Percentiles rank a stretch among this genome's conserved stretches.
These are phyloP conservation scores for Protonibea diacanthus DNA, from an alignment of 2,797 vertebrate species.

Conservation along the genomic window DNA sequence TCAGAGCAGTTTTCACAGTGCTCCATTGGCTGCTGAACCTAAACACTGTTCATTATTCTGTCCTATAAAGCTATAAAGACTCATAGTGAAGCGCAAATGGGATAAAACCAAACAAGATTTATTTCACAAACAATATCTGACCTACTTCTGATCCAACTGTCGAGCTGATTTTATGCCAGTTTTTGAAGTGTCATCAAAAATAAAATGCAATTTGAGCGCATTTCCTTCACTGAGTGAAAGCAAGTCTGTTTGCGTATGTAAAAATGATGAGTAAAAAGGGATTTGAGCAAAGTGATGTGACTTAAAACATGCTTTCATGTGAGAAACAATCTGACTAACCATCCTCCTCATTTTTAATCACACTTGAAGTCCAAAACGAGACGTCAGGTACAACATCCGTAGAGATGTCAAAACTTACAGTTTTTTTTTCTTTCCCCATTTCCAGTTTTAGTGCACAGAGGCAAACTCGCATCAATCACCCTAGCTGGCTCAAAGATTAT, in stretches of 20 bases:
- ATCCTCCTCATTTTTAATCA: too few relatives aligned
- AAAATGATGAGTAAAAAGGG: background rate
- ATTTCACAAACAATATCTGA: slow-evolving; percentile 6
- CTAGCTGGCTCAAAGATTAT: background rate
- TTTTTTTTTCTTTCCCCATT: too few relatives aligned
- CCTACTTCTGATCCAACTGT: slow-evolving; percentile 33
- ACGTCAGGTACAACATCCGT: background rate
- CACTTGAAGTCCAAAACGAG: background rate
- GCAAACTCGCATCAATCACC: background rate
- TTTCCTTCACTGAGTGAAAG: background rate
- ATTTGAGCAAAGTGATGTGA: background rate
- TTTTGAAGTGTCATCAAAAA: background rate
- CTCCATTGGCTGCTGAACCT: background rate
- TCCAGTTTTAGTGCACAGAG: background rate
- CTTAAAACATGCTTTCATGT: background rate
- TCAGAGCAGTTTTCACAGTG: background rate
- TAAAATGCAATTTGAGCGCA: slow-evolving; percentile 6
- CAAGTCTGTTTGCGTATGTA: background rate
- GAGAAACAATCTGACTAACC: background rate
- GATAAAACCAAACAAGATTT: slow-evolving; percentile 9
- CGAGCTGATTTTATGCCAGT: background rate
- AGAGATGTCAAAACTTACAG: background rate
- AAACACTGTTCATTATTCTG: background rate
- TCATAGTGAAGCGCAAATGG: slow-evolving; percentile 6
- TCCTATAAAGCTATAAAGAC: background rate